These are phyloP conservation scores for Junonia oenone DNA, from an alignment of 2,888 invertebrate genomes.

Conservation along the genomic window DNA sequence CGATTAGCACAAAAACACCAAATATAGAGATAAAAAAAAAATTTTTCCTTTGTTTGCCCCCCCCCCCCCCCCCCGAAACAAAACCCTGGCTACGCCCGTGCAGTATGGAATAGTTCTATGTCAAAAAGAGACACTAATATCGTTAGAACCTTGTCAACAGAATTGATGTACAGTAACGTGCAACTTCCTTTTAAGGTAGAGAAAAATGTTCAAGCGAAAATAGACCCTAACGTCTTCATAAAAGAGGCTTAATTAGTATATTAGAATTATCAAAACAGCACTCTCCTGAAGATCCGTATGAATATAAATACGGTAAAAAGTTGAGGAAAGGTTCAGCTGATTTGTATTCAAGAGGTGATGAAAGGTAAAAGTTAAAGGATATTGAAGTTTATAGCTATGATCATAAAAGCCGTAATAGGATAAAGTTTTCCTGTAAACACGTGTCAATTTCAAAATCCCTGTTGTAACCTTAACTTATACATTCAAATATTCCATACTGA, in stretches of 20 bases:
- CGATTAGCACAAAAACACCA: too few relatives aligned
- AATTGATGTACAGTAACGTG: background rate
- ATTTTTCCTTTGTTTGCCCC: too few relatives aligned
- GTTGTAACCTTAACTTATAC: conserved; percentile 16
- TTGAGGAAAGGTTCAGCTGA: conserved; percentile 15
- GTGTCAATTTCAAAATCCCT: conserved; percentile 3
- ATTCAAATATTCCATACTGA: conserved; percentile 2
- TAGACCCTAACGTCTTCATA: background rate
- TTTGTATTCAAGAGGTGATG: conserved; percentile 22
- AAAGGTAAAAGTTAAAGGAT: background rate
- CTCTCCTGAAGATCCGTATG: conserved; percentile 4
- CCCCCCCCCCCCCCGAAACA: too few relatives aligned
- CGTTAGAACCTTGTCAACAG: background rate
- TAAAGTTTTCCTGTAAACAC: background rate
- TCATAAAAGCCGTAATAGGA: conserved; percentile 1
- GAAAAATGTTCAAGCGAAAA: background rate
- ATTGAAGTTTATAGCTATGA: background rate
- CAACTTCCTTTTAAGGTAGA: background rate
- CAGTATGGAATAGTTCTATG: too few relatives aligned
- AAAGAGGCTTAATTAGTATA: conserved; percentile 2
- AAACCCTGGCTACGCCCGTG: too few relatives aligned
- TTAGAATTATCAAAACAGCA: background rate
- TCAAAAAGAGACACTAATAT: background rate
- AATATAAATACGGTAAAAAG: conserved; percentile 16
- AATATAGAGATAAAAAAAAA: too few relatives aligned